phyloP scores from a whole-genome alignment of 2,888 invertebrate species.

The Strigamia maritima region DNA sequence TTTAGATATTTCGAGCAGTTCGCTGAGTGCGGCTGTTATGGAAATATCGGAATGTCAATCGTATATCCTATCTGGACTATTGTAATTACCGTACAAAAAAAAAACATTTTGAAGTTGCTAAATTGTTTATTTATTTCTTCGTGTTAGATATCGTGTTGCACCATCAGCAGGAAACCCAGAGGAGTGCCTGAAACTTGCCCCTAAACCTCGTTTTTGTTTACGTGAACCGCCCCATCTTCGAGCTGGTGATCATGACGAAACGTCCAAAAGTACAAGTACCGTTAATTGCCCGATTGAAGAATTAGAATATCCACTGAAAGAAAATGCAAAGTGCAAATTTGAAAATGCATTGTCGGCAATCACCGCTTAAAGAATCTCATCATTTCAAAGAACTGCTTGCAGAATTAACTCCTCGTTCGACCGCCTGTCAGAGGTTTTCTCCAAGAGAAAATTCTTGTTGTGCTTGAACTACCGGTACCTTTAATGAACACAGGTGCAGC shows the following conservation, averaged over 20 bases:
- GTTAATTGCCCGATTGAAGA: too few relatives aligned
- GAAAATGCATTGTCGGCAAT: too few relatives aligned
- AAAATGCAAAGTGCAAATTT: too few relatives aligned
- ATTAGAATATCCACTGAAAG: too few relatives aligned
- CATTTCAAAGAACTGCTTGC: neutral
- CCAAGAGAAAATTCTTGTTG: neutral
- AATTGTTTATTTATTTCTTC: too few relatives aligned
- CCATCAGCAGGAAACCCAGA: neutral
- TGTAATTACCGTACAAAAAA: neutral
- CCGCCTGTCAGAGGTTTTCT: neutral
- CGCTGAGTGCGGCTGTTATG: neutral
- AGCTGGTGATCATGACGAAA: neutral
- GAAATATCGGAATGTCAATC: conserved; percentile 12
- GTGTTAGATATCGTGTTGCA: neutral
- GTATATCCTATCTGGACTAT: neutral
- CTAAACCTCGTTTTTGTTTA: neutral
- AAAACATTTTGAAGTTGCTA: too few relatives aligned
- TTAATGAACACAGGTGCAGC: neutral
- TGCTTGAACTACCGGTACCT: neutral
- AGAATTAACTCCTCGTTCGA: too few relatives aligned
- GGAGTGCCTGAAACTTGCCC: neutral
- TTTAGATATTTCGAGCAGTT: neutral
- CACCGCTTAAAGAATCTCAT: too few relatives aligned
- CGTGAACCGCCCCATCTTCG: neutral
- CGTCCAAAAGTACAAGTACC: too few relatives aligned